A percentile compares a stretch with the other conserved stretches of the same genome.
These are phyloP conservation scores for Novumbra hubbsi DNA, from an alignment of 2,797 vertebrate species.

Conservation along the genomic window DNA sequence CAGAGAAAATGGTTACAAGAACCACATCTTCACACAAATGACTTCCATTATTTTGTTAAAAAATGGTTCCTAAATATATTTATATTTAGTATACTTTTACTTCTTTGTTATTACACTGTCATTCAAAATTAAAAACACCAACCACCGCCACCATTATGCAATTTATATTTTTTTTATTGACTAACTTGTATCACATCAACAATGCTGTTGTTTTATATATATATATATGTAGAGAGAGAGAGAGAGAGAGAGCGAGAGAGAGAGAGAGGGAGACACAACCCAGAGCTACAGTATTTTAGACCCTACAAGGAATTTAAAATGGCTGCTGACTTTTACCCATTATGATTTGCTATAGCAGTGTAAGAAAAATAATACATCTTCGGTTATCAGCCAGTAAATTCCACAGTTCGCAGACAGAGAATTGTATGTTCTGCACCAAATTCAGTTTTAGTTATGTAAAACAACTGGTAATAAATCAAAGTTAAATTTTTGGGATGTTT, in stretches of 20 bases:
- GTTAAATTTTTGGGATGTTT: too few species aligned
- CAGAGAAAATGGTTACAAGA: conserved; percentile 24
- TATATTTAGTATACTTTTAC: too few species aligned
- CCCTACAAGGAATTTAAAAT: conserved; percentile 3
- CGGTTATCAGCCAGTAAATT: neutral
- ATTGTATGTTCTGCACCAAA: neutral
- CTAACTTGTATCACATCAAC: neutral
- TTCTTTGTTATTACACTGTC: conserved; percentile 1
- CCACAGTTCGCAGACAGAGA: neutral
- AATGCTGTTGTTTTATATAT: conserved; percentile 7
- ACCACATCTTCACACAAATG: conserved; percentile 17
- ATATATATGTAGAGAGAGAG: too few species aligned
- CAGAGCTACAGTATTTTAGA: neutral
- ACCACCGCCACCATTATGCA: conserved; percentile 12
- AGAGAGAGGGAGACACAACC: too few species aligned
- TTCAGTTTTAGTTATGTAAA: too few species aligned
- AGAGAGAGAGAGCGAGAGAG: too few species aligned
- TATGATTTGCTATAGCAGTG: neutral
- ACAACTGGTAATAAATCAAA: too few species aligned
- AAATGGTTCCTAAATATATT: neutral
- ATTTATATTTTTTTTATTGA: conserved; percentile 40
- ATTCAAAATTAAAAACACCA: conserved; percentile 45
- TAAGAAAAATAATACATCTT: neutral
- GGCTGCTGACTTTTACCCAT: conserved; percentile 2
- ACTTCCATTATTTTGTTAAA: neutral